Conservation (phyloP, 2,797 vertebrate genomes). For the Oreochromis grahami region DNA sequence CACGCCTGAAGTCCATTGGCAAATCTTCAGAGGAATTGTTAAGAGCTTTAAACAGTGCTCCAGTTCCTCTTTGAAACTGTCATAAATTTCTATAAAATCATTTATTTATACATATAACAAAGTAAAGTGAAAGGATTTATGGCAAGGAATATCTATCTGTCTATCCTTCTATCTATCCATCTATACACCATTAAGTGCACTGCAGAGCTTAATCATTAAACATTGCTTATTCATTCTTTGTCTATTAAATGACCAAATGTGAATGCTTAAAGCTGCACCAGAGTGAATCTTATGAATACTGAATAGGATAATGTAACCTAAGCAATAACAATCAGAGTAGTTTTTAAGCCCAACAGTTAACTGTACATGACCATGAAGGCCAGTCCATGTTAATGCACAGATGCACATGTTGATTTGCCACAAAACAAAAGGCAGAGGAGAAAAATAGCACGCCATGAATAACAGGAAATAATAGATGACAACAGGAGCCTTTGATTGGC, state of each 20-base stretch:
- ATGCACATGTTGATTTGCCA: background rate
- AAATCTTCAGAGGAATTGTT: conserved; percentile 11
- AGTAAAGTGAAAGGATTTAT: background rate
- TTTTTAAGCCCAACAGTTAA: background rate
- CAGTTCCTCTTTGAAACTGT: background rate
- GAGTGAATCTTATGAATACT: background rate
- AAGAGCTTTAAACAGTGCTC: background rate
- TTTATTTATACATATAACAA: conserved; percentile 9
- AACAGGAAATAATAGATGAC: background rate
- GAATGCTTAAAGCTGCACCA: background rate
- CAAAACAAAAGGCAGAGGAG: background rate
- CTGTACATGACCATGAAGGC: background rate
- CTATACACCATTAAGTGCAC: background rate
- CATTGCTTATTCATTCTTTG: background rate
- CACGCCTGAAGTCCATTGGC: background rate
- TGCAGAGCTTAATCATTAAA: background rate
- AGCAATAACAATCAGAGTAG: background rate
- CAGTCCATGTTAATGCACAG: fast-evolving
- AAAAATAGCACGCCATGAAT: background rate
- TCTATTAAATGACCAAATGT: background rate
- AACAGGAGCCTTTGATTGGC: background rate
- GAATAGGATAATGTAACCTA: background rate
- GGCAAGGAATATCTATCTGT: background rate
- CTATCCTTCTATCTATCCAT: background rate
- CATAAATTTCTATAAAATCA: background rate